phyloP scores from a whole-genome alignment of 2,888 invertebrate species.

The Volucella inflata region DNA sequence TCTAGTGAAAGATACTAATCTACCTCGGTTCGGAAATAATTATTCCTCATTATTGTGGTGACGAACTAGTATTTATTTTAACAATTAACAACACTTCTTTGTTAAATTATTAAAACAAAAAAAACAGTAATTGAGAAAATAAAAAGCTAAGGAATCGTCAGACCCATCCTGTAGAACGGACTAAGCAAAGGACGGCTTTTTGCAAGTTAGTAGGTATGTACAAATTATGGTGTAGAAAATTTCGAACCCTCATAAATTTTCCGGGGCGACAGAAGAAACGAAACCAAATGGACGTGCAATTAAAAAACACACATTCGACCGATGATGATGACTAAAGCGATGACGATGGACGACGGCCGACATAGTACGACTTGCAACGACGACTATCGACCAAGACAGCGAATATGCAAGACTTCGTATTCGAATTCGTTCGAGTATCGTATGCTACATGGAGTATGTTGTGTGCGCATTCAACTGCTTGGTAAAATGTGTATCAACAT shows the following conservation, averaged over 20 bases:
- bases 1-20: no score
- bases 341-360: conserved; percentile 11
- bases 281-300: conserved; percentile 72
- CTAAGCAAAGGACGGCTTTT: conserved; percentile 31
- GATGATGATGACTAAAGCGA: conserved; percentile 58
- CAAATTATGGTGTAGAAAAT: conserved; percentile 72
- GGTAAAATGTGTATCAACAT: conserved; percentile 67
- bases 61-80: no score
- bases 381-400: conserved; percentile 47
- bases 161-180: conserved; percentile 30
- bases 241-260: conserved; percentile 72
- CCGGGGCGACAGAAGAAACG: conserved; percentile 69
- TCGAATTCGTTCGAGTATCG: not conserved
- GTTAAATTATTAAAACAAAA: not conserved
- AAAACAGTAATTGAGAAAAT: not conserved
- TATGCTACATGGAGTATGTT: not conserved
- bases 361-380: not conserved
- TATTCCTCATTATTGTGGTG: no score
- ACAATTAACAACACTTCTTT: no score
- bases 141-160: conserved; percentile 5
- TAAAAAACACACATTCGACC: conserved; percentile 71
- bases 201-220: conserved; percentile 42
- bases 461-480: conserved; percentile 52
- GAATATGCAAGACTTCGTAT: conserved; percentile 28
- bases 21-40: no score